A percentile compares a stretch with the other conserved stretches of the same genome.
phyloP scores from a whole-genome alignment of 2,113 vertebrate genomes.

The Saguinus imperator region DNA sequence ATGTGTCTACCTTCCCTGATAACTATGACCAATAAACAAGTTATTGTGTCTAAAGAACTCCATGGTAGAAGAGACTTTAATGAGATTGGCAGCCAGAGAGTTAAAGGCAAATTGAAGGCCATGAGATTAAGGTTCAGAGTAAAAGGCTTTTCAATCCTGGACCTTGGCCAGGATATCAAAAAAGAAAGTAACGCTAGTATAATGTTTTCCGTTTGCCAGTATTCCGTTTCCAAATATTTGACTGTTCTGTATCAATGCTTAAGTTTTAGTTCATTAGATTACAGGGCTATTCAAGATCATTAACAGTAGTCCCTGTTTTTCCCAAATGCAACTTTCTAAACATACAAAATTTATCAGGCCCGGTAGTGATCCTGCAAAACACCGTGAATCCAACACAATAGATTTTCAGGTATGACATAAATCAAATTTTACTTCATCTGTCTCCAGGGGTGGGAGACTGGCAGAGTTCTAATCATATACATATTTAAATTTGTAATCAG shows the following conservation, averaged over 20 bases:
- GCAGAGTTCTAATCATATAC: constrained; percentile 83
- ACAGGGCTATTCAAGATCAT: constrained; percentile 20
- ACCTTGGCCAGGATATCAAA: neutral
- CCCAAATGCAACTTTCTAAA: constrained; percentile 57
- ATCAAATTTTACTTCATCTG: constrained; percentile 81
- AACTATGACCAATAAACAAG: neutral
- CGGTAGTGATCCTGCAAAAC: constrained; percentile 1
- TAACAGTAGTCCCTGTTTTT: constrained; percentile 5
- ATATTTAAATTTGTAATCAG: constrained; percentile 86
- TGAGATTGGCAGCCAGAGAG: neutral
- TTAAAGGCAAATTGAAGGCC: constrained; percentile 28
- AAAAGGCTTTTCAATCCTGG: neutral
- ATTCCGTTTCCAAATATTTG: constrained; percentile 8
- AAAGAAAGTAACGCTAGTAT: neutral
- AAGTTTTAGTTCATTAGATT: neutral
- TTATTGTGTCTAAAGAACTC: neutral
- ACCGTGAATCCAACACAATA: constrained; percentile 53
- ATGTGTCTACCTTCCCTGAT: neutral
- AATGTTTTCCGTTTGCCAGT: neutral
- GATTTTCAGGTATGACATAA: constrained; percentile 76
- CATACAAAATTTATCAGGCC: constrained; percentile 69
- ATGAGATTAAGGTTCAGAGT: neutral
- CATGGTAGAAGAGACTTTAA: neutral
- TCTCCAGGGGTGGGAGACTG: constrained; percentile 76
- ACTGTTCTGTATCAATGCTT: neutral